Evolutionary conservation across 1,140 invertebrate species (phyloP).

Genomic region (Tetragonula clypearis): DNA sequence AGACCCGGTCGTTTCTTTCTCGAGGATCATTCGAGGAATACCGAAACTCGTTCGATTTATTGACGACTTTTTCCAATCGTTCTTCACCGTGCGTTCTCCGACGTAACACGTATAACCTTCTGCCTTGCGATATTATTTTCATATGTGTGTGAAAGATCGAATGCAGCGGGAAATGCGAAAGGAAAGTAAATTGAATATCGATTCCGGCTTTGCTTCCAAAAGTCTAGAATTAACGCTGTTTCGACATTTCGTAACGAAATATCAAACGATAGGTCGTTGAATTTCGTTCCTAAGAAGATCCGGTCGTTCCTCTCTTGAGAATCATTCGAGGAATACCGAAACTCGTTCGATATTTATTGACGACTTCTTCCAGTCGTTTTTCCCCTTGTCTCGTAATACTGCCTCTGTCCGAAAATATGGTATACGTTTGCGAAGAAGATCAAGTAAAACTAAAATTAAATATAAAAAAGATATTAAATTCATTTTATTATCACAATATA

Average conservation of each 20-base stretch:
- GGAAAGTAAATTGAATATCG: neutral
- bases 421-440: no score
- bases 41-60: slow-evolving; percentile 30
- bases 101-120: neutral
- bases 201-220: neutral
- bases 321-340: slow-evolving; percentile 31
- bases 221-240: no score
- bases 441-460: no score
- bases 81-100: neutral
- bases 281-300: neutral
- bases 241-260: no score
- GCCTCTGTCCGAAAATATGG: no score
- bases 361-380: neutral
- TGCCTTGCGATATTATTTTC: no score
- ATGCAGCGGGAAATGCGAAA: neutral
- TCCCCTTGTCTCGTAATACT: neutral
- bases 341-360: slow-evolving; percentile 23
- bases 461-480: no score
- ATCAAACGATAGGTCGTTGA: no score
- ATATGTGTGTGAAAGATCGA: neutral
- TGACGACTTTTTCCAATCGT: neutral
- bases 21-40: slow-evolving; percentile 23
- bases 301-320: slow-evolving; percentile 27
- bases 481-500: no score
- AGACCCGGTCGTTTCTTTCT: slow-evolving; percentile 33